phyloP scores from a whole-genome alignment of 2,113 vertebrate species.

The Ciconia boyciana region DNA sequence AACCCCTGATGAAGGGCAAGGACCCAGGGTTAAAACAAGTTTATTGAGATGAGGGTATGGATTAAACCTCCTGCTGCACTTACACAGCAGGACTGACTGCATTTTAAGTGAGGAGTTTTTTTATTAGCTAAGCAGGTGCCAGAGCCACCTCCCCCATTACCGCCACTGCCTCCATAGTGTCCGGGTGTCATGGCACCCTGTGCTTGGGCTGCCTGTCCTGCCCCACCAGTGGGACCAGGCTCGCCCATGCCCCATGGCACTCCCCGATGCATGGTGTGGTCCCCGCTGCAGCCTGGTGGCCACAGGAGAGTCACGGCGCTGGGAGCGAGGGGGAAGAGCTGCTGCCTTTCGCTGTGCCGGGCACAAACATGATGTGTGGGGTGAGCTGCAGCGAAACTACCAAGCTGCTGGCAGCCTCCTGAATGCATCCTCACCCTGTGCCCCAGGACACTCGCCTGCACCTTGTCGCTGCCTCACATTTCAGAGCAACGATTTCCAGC shows the following conservation, averaged over 20 bases:
- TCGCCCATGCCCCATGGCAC: not conserved
- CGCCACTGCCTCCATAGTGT: no score
- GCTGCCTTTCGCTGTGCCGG: fast-evolving
- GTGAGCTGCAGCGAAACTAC: not conserved
- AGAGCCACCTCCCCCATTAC: not conserved
- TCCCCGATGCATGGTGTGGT: not conserved
- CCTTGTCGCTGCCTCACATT: not conserved
- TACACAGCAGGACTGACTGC: not conserved
- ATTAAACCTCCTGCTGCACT: not conserved
- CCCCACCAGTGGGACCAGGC: not conserved
- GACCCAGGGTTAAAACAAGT: not conserved
- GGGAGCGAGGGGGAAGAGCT: not conserved
- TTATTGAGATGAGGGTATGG: not conserved
- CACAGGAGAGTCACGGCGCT: fast-evolving
- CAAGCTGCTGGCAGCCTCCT: not conserved
- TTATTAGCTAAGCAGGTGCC: not conserved
- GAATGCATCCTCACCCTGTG: not conserved
- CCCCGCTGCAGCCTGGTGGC: not conserved
- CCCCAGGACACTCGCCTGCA: fast-evolving
- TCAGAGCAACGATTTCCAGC: not conserved
- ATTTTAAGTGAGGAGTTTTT: fast-evolving
- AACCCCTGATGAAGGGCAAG: not conserved
- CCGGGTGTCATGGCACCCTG: not conserved
- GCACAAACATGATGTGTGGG: not conserved
- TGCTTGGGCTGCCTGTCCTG: not conserved